A percentile compares a stretch with the other conserved stretches of the same genome.
Conservation (phyloP, 2,113 vertebrate species). For the Raphicerus campestris region DNA sequence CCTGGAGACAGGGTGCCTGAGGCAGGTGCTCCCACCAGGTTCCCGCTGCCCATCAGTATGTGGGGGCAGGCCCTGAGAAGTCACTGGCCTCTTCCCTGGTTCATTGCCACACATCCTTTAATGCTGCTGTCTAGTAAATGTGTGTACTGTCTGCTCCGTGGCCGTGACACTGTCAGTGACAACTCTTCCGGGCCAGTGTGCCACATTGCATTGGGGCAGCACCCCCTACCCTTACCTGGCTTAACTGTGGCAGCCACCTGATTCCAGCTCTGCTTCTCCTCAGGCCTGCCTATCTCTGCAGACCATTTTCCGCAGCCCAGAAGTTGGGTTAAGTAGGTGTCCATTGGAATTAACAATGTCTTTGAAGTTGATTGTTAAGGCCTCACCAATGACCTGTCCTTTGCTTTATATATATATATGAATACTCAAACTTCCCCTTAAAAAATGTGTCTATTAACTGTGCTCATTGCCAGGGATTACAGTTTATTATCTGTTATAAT, state of each 20-base stretch:
- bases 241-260: background rate
- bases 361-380: background rate
- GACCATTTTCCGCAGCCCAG: background rate
- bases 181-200: background rate
- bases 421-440: background rate
- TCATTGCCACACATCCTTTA: background rate
- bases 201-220: background rate
- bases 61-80: background rate
- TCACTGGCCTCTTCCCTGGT: background rate
- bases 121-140: background rate
- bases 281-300: background rate
- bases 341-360: background rate
- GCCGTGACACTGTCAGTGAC: background rate
- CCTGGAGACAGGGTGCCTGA: background rate
- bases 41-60: background rate
- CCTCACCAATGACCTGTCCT: background rate
- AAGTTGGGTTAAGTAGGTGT: background rate
- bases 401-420: background rate
- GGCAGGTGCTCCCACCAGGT: background rate
- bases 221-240: background rate
- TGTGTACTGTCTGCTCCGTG: background rate
- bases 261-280: background rate
- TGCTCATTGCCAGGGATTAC: slow-evolving; percentile 14
- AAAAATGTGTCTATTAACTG: background rate
- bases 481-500: slow-evolving; percentile 37